Base-by-base conservation (phyloP, 2,888 invertebrate genomes). In the Caradrina clavipalpis region DNA sequence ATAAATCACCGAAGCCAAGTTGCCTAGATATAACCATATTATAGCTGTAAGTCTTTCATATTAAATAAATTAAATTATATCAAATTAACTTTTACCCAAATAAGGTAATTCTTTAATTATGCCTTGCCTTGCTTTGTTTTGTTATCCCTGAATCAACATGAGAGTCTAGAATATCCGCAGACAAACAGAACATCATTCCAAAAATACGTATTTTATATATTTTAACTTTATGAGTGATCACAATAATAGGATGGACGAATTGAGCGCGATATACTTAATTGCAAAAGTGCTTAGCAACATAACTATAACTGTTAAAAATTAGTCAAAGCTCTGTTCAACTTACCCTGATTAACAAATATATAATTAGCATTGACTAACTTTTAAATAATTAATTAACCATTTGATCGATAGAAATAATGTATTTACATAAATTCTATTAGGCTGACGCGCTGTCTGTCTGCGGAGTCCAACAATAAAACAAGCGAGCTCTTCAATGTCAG, bases 171-270 rank as follows among this genome's bases (percentile, higher is more conserved):
- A 63, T 63, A 58, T 64, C 78, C 63, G 69, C 84, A 78, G 68
- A 70, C 61, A 64, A 66, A 66, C 49, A 51, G 19, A 57, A 47
- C 54, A 68, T 53, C 60, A 51, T 56, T 62, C 57, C 51, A 58
- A 72, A 63, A 73, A 75, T 79, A 73, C 59, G 63, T 70, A 65
- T 65, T 61, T 58, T 47, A 71, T 61, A 61, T 54, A 45, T 31
- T 64, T 62, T 73, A 65, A 70, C 53, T 61, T 54, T 62, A 78
- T 45, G 67, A 47, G 59, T 70, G 65, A 80, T 74, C 60, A 72
- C 81, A 77, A 70, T 77, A 63, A 67, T 49, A 71, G 73, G 73
- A 82, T 82, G 83, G 73, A 83, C 69, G 68, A 69, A 69, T 77
- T 73, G 64, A 72, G 64, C 73, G 72, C 61, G 62, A 71, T 59